Percentiles rank a stretch among this genome's conserved stretches.
Conservation (phyloP, 2,888 invertebrate genomes). For the Troglohyphantes excavatus region DNA sequence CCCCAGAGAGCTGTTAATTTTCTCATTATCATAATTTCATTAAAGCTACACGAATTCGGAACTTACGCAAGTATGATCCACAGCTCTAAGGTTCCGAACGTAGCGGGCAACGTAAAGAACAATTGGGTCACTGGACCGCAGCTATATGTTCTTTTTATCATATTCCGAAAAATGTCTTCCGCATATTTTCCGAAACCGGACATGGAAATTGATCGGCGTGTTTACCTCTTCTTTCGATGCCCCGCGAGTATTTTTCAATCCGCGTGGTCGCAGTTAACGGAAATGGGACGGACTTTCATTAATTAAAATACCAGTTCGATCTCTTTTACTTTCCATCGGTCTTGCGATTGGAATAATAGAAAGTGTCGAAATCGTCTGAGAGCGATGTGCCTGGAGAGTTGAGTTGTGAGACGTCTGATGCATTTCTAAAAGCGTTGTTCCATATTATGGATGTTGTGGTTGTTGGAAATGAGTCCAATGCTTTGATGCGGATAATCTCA, state of each 20-base stretch:
- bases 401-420: background rate
- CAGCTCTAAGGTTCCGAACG: constrained; percentile 8
- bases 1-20: too few relatives aligned
- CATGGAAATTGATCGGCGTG: constrained; percentile 37
- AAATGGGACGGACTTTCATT: constrained; percentile 29
- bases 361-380: constrained; percentile 28
- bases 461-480: background rate
- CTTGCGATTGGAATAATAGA: background rate
- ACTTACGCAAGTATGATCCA: background rate
- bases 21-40: too few relatives aligned
- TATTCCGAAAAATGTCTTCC: constrained; percentile 57
- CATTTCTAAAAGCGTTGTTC: background rate
- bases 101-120: background rate
- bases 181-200: constrained; percentile 64
- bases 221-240: constrained; percentile 26
- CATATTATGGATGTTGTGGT: background rate
- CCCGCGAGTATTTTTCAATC: background rate
- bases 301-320: constrained; percentile 55
- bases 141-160: constrained; percentile 45
- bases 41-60: constrained; percentile 20
- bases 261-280: constrained; percentile 7
- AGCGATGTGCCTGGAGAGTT: background rate
- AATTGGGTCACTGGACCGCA: constrained; percentile 58
- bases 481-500: background rate
- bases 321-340: background rate